Base-by-base conservation (phyloP, 2,113 vertebrate species). In the Dermatemys mawii region DNA sequence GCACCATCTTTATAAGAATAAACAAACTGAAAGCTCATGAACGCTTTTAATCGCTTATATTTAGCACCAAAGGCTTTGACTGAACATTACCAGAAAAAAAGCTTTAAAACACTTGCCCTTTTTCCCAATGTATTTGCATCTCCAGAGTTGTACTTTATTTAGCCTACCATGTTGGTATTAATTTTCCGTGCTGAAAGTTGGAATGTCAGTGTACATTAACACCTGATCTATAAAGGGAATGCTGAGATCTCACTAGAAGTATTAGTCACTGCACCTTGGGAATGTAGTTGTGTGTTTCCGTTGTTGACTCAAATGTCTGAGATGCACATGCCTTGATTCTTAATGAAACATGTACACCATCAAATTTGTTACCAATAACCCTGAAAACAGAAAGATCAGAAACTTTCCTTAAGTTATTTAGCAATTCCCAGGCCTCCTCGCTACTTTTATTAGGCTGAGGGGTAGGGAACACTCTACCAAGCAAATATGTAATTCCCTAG, bases 141-240 rank as follows among this genome's bases (percentile, higher is more conserved):
- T 96, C 91, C 89, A 93, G 91, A 97, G 91, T 95, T 96, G 89
- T 83, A 94, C 94, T 98, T 97, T 96, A 89, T 97, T 98, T 97
- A 97, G 96, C 94, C 89, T 92, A 95, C 90, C 84, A 92, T 87
- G 94, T 95, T 97, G 82, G 53, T 97, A 97, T 98, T 98, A 97
- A 98, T 98, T 98, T 98, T 97, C 96, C 92, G 96, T 89, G 92
- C 96, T 97, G 94, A 90, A 94, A 97, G 96, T 93, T 97, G 96
- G 96, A 96, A 96, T 98, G 98, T 97, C 97, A 97, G 97, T 95
- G 96, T 97, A 97, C 97, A 98, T 98, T 98, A 98, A 97, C 98
- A 98, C 97, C 98, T 98, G 97, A 98, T 98, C 98, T 98, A 98
- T 98, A 98, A 98, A 98, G 96, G 96, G 98, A 98, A 97, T 70